Base-by-base conservation (phyloP, 2,797 vertebrate genomes). In the Syngnathus acus region DNA sequence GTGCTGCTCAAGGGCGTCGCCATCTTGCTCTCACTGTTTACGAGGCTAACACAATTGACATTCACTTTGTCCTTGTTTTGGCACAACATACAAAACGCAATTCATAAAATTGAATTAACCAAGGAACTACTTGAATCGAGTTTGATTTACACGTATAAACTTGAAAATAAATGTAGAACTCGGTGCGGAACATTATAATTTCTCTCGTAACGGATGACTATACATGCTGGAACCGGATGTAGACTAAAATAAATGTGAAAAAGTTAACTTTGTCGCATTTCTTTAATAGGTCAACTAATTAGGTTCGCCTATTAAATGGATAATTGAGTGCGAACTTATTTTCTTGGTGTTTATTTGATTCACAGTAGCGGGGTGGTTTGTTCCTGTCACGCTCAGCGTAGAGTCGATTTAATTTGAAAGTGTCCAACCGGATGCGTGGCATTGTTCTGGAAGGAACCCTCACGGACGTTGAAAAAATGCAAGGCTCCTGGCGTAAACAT, bases 1-100 rank as follows among this genome's bases (percentile, higher is more conserved):
- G 72, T 32, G 66, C 60, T 73, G 65, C 65, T 81, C 83, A 93
- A 92, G 90, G 91, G 87, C 90, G 78, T 79, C 82, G 91, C 89
- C 92, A 93, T 93, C 74, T 79, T 89, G 85, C 1, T 23, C 21
- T 19, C 9, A 26, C 5, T 5, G n/a, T 23, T 0, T 9, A 1
- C 62, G 38, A n/a, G 7, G 37, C 17, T 10, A 64, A 45, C 42
- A 3, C 9, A 23, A 9, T 26, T 19, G 13, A 17, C 32, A 5
- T 39, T 50, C 23, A 63, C 32, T 4, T 2, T 26, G 47, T 37
- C 45, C 23, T 38, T 40, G 11, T 60, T 39, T n/a, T 17, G 37
- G 40, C 11, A 3, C 2, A 62, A 21, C 60, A 21, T 23, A 13
- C n/a, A 40, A 40, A 21, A 14, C 4, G 10, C 16, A n/a, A 43